Conservation (phyloP, 2,113 vertebrate genomes). For the Variabilichromis moorii region DNA sequence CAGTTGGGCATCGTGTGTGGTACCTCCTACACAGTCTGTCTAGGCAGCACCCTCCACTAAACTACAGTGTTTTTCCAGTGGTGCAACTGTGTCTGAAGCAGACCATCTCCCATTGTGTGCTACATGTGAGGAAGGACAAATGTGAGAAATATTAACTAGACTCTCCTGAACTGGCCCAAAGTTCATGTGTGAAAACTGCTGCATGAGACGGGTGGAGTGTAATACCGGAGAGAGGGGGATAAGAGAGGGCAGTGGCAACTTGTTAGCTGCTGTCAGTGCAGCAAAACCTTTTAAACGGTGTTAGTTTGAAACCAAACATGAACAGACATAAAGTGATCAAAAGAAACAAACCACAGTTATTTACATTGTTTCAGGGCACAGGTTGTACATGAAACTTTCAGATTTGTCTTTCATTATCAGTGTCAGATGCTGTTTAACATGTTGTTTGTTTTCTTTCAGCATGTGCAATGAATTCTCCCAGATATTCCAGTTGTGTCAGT, state of each 20-base stretch:
- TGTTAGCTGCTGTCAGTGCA: not conserved
- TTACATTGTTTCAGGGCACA: not conserved
- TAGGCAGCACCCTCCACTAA: not conserved
- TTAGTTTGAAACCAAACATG: not conserved
- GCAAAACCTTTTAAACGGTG: not conserved
- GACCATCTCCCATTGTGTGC: not conserved
- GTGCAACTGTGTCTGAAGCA: not conserved
- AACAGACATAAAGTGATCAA: not conserved
- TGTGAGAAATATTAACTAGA: not conserved
- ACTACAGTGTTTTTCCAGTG: not conserved
- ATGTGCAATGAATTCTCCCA: slow-evolving; percentile 99
- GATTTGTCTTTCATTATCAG: not conserved
- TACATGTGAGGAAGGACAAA: not conserved
- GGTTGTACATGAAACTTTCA: not conserved
- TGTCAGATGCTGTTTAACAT: not conserved
- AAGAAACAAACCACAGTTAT: not conserved
- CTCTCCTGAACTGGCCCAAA: not conserved
- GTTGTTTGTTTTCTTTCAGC: slow-evolving; percentile 61
- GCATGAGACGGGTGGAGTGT: not conserved
- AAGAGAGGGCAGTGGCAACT: not conserved
- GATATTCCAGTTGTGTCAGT: slow-evolving; percentile 98
- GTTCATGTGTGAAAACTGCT: not conserved
- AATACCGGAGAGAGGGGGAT: not conserved
- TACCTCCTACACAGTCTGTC: not conserved
- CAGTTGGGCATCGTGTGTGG: not conserved